These are phyloP conservation scores for Chaetogeoica ovagalla DNA, from an alignment of 2,888 invertebrate species.

Conservation along the genomic window DNA sequence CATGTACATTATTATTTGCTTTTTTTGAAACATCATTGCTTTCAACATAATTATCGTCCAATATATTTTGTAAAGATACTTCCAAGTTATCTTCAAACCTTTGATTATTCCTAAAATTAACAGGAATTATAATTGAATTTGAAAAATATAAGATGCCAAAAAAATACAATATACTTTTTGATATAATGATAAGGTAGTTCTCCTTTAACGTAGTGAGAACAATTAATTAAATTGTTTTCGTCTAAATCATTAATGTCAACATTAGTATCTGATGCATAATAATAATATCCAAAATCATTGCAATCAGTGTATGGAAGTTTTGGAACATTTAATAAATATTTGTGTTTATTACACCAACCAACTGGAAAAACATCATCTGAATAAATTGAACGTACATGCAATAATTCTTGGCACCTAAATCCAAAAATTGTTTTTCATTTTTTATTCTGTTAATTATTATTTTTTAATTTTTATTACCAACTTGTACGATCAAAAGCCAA, in stretches of 20 bases:
- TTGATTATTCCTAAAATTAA: not conserved
- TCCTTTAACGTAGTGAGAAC: slow-evolving; percentile 5
- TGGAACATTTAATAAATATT: slow-evolving; percentile 20
- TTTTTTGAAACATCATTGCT: not conserved
- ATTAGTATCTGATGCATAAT: slow-evolving; percentile 45
- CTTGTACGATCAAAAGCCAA: slow-evolving; percentile 38
- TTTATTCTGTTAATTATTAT: not conserved
- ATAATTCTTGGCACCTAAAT: slow-evolving; percentile 28
- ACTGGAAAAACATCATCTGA: slow-evolving; percentile 46
- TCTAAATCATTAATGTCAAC: slow-evolving; percentile 2
- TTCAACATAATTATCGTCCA: not conserved
- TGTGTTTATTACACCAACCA: slow-evolving; percentile 48
- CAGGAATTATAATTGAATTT: not conserved
- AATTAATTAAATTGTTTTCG: not conserved
- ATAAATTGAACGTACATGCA: slow-evolving; percentile 46
- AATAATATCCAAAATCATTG: slow-evolving; percentile 8
- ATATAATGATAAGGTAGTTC: slow-evolving; percentile 37
- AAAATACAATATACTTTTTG: slow-evolving; percentile 28
- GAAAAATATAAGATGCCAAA: not conserved
- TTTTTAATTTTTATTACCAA: slow-evolving; percentile 24
- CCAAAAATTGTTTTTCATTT: not conserved
- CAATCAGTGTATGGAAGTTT: slow-evolving; percentile 9
- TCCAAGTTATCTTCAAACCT: not conserved
- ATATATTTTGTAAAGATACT: not conserved
- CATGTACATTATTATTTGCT: not conserved